Percentiles rank a stretch among this genome's conserved stretches.
phyloP scores from a whole-genome alignment of 2,797 vertebrate species.

The Sebastes paucispinis region DNA sequence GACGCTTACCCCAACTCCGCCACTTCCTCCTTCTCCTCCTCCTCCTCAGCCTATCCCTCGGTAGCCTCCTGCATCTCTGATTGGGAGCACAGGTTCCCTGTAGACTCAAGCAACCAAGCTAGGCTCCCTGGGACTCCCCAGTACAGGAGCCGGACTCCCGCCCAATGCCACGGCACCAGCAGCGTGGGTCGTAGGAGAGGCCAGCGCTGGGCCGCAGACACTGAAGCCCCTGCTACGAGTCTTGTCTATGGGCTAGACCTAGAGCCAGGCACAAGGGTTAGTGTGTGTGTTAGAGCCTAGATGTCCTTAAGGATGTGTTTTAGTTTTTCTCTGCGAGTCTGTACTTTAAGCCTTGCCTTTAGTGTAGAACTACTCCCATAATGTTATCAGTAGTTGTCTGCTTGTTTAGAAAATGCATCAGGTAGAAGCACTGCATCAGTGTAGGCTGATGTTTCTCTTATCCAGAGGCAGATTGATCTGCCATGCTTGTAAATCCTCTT shows the following conservation, averaged over 20 bases:
- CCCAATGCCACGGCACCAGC: constrained; percentile 53
- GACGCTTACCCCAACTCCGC: constrained; percentile 67
- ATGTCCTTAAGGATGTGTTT: constrained; percentile 10
- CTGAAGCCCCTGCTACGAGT: constrained; percentile 69
- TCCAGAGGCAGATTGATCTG: not conserved
- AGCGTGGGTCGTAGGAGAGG: constrained; percentile 81
- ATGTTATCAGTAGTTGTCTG: constrained; percentile 28
- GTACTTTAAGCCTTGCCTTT: not conserved
- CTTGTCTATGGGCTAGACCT: constrained; percentile 82
- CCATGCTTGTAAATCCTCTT: constrained; percentile 17
- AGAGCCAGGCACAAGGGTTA: constrained; percentile 89
- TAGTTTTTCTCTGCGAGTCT: not conserved
- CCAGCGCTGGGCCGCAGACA: constrained; percentile 81
- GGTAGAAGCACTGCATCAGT: constrained; percentile 11
- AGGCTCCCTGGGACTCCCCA: constrained; percentile 71
- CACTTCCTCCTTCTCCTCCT: constrained; percentile 11
- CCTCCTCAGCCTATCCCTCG: constrained; percentile 85
- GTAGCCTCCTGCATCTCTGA: constrained; percentile 92
- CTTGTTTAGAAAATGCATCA: constrained; percentile 43
- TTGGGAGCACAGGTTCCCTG: constrained; percentile 92
- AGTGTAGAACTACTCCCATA: not conserved
- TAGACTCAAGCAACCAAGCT: constrained; percentile 74
- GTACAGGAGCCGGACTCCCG: constrained; percentile 72
- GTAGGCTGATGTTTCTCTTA: not conserved
- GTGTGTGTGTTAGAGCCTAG: constrained; percentile 74